phyloP scores from a whole-genome alignment of 2,113 vertebrate species.

The Antennarius striatus region DNA sequence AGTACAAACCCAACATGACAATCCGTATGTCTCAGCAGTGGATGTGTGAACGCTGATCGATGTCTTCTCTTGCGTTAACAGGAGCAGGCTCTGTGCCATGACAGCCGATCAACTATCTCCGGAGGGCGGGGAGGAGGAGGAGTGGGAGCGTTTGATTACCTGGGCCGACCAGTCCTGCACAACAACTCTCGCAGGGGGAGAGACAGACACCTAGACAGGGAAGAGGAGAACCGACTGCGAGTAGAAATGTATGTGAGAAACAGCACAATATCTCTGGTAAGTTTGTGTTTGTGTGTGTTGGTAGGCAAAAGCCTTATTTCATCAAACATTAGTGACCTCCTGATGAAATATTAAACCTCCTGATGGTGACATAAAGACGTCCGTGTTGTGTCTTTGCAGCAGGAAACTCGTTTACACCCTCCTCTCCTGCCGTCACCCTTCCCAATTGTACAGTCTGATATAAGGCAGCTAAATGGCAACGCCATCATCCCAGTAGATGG shows the following conservation, averaged over 20 bases:
- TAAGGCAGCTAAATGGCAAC: slow-evolving; percentile 65
- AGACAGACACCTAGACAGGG: slow-evolving; percentile 59
- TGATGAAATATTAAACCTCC: neutral
- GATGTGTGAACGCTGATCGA: slow-evolving; percentile 3
- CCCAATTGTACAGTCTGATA: slow-evolving; percentile 54
- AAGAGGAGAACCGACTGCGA: slow-evolving; percentile 60
- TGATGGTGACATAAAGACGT: neutral
- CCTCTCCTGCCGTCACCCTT: slow-evolving; percentile 59
- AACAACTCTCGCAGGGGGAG: slow-evolving; percentile 65
- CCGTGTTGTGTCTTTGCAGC: slow-evolving; percentile 39
- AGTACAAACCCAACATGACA: neutral
- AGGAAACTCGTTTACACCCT: slow-evolving; percentile 68
- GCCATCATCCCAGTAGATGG: slow-evolving; percentile 48
- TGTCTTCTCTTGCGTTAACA: slow-evolving; percentile 26
- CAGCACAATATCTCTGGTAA: slow-evolving; percentile 66
- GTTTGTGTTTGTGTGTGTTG: slow-evolving; percentile 7
- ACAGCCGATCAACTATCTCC: slow-evolving; percentile 87
- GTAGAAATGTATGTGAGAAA: slow-evolving; percentile 71
- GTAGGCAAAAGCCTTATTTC: slow-evolving; percentile 40
- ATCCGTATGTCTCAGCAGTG: neutral
- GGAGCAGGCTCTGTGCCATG: slow-evolving; percentile 72
- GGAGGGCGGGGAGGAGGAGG: slow-evolving; percentile 56
- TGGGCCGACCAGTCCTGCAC: slow-evolving; percentile 69
- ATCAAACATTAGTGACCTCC: slow-evolving; percentile 17
- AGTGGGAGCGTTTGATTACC: slow-evolving; percentile 75